phyloP scores from a whole-genome alignment of 2,888 invertebrate genomes.

The Dusona sp. region DNA sequence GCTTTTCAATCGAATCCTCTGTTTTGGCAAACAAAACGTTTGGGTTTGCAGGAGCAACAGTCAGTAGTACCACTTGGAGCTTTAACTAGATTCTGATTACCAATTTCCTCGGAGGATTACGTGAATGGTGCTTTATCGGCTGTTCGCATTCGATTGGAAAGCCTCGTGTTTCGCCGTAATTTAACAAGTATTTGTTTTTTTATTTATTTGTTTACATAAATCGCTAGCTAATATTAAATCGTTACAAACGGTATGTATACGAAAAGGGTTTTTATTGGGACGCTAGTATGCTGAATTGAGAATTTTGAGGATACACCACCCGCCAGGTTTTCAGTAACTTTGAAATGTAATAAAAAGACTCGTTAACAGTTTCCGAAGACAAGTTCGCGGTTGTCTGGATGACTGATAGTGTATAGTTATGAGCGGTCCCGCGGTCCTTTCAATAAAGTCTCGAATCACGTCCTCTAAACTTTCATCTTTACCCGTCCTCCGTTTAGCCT shows the following conservation, averaged over 20 bases:
- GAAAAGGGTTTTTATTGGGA: background rate
- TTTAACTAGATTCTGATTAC: constrained; percentile 66
- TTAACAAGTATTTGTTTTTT: background rate
- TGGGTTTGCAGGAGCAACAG: constrained; percentile 53
- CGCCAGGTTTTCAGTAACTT: background rate
- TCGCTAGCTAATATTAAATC: background rate
- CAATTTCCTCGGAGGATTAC: constrained; percentile 59
- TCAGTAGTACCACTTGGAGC: constrained; percentile 40
- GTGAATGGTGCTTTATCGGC: background rate
- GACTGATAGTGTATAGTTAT: background rate
- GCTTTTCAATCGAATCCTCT: constrained; percentile 55
- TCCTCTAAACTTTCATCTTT: background rate
- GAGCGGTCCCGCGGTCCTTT: background rate
- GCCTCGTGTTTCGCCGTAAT: background rate
- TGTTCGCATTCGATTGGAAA: constrained; percentile 47
- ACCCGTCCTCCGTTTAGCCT: background rate
- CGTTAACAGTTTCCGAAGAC: background rate
- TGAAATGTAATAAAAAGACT: background rate
- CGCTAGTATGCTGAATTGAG: background rate
- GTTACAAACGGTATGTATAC: background rate
- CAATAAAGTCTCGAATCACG: background rate
- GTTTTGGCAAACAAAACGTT: constrained; percentile 64
- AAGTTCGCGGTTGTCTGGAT: background rate
- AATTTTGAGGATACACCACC: background rate
- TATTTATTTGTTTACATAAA: background rate